phyloP scores from a whole-genome alignment of 2,113 vertebrate genomes.

The Pomatorhinus ruficollis region DNA sequence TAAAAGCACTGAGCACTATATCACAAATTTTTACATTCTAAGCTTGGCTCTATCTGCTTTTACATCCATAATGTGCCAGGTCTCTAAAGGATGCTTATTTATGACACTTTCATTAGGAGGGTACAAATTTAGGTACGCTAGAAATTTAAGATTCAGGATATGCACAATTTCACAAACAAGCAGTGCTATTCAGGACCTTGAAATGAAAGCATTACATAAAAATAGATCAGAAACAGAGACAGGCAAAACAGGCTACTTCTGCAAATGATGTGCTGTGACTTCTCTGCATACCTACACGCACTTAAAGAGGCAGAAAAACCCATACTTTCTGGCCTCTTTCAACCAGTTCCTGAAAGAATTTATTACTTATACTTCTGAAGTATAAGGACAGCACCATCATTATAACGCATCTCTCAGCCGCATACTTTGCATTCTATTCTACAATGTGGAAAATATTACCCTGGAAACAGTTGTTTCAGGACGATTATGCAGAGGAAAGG shows the following conservation, averaged over 20 bases:
- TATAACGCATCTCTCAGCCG: background rate
- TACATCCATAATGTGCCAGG: background rate
- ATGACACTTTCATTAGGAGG: background rate
- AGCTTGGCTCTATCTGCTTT: background rate
- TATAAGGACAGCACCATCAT: background rate
- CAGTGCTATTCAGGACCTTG: background rate
- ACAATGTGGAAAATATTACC: background rate
- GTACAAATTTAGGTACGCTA: background rate
- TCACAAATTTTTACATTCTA: background rate
- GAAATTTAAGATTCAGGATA: background rate
- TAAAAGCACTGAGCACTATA: background rate
- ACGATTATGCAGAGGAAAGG: background rate
- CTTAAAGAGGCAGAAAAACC: background rate
- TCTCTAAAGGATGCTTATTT: background rate
- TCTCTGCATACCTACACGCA: background rate
- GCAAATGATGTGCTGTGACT: background rate
- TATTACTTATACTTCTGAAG: background rate
- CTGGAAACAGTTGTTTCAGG: background rate
- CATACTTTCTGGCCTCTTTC: background rate
- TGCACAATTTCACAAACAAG: background rate
- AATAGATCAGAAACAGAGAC: conserved; percentile 6
- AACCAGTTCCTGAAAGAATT: background rate
- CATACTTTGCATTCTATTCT: background rate
- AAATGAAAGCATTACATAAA: background rate
- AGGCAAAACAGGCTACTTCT: background rate